phyloP scores from a whole-genome alignment of 2,113 vertebrate species.

The Baryphthengus martii region DNA sequence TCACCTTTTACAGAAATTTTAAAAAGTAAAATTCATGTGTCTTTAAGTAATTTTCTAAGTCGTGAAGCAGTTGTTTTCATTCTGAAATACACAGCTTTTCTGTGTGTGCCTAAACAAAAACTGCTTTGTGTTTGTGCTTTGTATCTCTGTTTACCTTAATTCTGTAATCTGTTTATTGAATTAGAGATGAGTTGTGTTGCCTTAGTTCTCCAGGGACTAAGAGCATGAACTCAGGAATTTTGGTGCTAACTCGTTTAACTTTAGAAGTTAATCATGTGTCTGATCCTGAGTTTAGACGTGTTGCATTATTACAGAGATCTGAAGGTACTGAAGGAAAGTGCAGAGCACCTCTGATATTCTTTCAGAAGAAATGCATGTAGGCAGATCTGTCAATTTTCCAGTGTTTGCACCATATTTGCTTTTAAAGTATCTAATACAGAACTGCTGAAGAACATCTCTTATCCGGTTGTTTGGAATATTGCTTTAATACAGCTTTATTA shows the following conservation, averaged over 20 bases:
- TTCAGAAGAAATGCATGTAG: background rate
- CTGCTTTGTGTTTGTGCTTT: background rate
- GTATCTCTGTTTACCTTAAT: background rate
- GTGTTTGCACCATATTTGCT: background rate
- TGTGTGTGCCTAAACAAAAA: background rate
- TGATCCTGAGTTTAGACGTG: background rate
- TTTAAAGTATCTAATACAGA: background rate
- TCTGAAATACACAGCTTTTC: background rate
- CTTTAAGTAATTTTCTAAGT: background rate
- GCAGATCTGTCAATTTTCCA: background rate
- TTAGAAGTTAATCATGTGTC: background rate
- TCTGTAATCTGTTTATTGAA: background rate
- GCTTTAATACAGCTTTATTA: background rate
- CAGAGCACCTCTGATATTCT: background rate
- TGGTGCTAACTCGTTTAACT: background rate
- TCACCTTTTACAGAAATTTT: background rate
- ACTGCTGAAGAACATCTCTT: background rate
- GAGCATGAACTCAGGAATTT: background rate
- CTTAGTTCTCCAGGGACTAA: background rate
- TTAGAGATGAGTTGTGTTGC: background rate
- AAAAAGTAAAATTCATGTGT: background rate
- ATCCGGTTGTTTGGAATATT: background rate
- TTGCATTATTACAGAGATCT: background rate
- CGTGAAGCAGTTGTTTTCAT: background rate
- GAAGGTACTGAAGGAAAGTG: background rate